Conservation (phyloP, 2,113 vertebrate species). For the Cryptoleucopteryx plumbea region DNA sequence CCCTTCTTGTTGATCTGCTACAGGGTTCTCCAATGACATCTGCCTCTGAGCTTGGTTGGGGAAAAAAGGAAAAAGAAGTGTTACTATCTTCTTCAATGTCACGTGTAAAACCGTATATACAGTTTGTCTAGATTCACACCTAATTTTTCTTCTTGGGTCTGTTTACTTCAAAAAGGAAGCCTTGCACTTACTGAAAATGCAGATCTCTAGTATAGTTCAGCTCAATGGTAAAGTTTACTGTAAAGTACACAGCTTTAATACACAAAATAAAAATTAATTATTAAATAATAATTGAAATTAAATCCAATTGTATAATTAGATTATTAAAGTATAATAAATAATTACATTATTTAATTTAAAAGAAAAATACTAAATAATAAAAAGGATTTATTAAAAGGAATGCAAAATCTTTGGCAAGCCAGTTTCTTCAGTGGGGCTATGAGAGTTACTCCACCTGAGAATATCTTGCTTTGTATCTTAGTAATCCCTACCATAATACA, state of each 20-base stretch:
- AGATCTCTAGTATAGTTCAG: background rate
- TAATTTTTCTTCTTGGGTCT: background rate
- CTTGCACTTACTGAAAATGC: background rate
- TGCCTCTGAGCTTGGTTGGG: background rate
- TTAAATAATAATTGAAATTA: background rate
- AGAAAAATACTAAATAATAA: background rate
- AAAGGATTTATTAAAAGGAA: background rate
- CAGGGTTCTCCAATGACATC: background rate
- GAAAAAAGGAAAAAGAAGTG: background rate
- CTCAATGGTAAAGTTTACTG: background rate
- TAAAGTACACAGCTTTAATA: background rate
- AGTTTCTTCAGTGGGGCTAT: background rate
- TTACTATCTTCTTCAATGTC: background rate
- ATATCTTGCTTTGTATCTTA: background rate
- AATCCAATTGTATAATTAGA: background rate
- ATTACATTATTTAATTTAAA: background rate
- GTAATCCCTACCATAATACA: background rate
- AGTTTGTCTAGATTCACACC: background rate
- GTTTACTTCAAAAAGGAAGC: background rate
- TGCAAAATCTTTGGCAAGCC: background rate
- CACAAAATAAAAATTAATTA: background rate
- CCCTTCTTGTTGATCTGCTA: background rate
- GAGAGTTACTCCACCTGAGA: background rate
- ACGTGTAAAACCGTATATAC: background rate
- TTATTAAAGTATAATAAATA: background rate